phyloP scores from a whole-genome alignment of 2,888 invertebrate genomes.

The Hybos culiciformis region DNA sequence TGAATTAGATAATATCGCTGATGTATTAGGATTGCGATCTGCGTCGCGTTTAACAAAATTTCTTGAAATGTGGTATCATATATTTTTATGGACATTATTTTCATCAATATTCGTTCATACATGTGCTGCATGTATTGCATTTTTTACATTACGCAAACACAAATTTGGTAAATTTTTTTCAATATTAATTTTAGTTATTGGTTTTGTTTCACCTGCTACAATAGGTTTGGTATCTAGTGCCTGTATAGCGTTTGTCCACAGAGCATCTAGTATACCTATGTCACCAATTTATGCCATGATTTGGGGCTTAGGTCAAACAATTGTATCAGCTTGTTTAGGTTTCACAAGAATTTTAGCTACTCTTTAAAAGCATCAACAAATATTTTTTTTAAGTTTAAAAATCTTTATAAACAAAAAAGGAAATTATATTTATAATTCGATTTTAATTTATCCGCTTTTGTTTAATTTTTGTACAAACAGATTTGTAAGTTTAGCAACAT shows the following conservation, averaged over 20 bases:
- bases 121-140: slow-evolving; percentile 80
- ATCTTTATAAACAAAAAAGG: too few species aligned
- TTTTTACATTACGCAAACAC: slow-evolving; percentile 83
- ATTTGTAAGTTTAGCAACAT: too few species aligned
- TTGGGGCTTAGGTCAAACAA: slow-evolving; percentile 91
- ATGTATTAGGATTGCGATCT: slow-evolving; percentile 53
- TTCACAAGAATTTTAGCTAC: slow-evolving; percentile 89
- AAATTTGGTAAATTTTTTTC: slow-evolving; percentile 92
- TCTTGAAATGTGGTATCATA: slow-evolving; percentile 93
- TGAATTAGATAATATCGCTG: slow-evolving; percentile 52
- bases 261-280: slow-evolving; percentile 80
- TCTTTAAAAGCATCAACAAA: slow-evolving; percentile 52
- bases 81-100: slow-evolving; percentile 90
- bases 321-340: slow-evolving; percentile 76
- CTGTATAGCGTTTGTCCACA: slow-evolving; percentile 85
- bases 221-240: slow-evolving; percentile 84
- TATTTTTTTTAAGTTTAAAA: too few species aligned
- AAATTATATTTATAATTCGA: too few species aligned
- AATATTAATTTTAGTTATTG: slow-evolving; percentile 74
- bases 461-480: too few species aligned
- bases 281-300: slow-evolving; percentile 81
- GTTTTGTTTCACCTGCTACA: slow-evolving; percentile 74
- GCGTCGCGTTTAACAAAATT: slow-evolving; percentile 54
- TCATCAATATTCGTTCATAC: slow-evolving; percentile 88
- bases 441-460: too few species aligned